Base-by-base conservation (phyloP, 53 echinoderm and acorn worm genomes). In the Actinopyga echinites region DNA sequence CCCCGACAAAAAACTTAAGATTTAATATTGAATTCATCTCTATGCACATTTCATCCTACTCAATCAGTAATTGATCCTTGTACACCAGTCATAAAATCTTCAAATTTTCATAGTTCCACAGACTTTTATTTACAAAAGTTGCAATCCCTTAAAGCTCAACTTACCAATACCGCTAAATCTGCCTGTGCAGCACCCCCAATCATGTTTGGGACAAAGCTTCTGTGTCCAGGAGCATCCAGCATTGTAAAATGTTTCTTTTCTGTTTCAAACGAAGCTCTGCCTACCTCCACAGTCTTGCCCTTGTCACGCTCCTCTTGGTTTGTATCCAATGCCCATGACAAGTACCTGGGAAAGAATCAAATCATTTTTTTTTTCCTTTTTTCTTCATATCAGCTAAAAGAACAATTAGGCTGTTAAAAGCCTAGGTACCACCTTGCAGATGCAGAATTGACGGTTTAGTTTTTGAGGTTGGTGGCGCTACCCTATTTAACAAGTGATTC, bases 161-260 rank as follows among this genome's bases (percentile, higher is more conserved):
- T 79, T 74, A 97, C 97, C 92, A 97, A 73, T 59, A 94, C 97
- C 37, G 97, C 97, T 85, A 97, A 79, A 79, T 97, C 97, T 34
- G 97, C 97, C 60, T 97, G 97, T 56, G 97, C 97, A 30, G 97
- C 97, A 65, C 97, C 97, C 32, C 97, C 88, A 57, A 94, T 94
- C 97, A 97, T 97, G 85, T 97, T 97, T 52, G 97, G 97, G 53
- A 97, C 97, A 82, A 97, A 97, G 85, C 97, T 97, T 73, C 90
- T 86, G 92, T 97, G 97, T 13, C 97, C 97, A 1, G 97, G 97
- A 23, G 97, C 97, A 57, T 97, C 97, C 54, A 96, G 83, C 65
- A 97, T 97, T 83, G 96, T 96, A 80, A 94, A 97, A 67, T 97
- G 94, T 77, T 97, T 97, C 74, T 84, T 89, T 7, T 94, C 97